These are phyloP conservation scores for Corythaeola cristata DNA, from an alignment of 2,113 vertebrate genomes.

Conservation along the genomic window DNA sequence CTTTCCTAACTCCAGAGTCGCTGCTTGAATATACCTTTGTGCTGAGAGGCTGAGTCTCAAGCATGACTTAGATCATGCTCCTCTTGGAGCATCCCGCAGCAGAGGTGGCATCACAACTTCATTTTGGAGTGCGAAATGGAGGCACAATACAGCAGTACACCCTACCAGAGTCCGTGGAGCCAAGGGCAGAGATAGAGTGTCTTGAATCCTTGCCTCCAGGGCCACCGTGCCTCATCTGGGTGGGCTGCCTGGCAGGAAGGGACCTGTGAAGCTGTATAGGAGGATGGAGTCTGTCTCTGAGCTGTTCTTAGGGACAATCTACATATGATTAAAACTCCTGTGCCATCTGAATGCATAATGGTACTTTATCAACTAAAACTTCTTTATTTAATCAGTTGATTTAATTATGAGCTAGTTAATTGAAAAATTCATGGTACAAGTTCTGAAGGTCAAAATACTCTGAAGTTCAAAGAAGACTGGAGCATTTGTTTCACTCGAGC, in stretches of 20 bases:
- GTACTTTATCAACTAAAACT: constrained; percentile 71
- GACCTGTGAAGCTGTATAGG: not conserved
- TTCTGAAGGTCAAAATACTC: constrained; percentile 71
- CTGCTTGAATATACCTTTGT: not conserved
- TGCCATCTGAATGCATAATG: constrained; percentile 56
- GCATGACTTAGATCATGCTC: not conserved
- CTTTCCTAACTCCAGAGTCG: not conserved
- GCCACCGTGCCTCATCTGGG: not conserved
- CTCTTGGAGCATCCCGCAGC: not conserved
- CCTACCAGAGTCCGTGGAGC: not conserved
- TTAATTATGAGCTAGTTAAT: constrained; percentile 74
- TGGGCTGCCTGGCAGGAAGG: not conserved
- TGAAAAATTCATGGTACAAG: constrained; percentile 70
- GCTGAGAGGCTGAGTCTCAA: not conserved
- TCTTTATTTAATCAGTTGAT: constrained; percentile 74
- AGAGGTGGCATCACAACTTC: not conserved
- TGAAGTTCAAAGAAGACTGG: constrained; percentile 49
- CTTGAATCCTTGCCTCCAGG: not conserved
- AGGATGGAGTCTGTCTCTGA: not conserved
- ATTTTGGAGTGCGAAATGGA: not conserved
- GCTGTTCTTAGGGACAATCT: constrained; percentile 55
- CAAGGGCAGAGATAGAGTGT: not conserved
- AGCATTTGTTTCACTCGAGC: not conserved
- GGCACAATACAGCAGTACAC: not conserved
- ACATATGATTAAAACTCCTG: constrained; percentile 62